Evolutionary conservation across 2,888 invertebrate genomes (phyloP), one percentile per base, ranked within the genome.

Genomic region (Temnothorax unifasciatus): DNA sequence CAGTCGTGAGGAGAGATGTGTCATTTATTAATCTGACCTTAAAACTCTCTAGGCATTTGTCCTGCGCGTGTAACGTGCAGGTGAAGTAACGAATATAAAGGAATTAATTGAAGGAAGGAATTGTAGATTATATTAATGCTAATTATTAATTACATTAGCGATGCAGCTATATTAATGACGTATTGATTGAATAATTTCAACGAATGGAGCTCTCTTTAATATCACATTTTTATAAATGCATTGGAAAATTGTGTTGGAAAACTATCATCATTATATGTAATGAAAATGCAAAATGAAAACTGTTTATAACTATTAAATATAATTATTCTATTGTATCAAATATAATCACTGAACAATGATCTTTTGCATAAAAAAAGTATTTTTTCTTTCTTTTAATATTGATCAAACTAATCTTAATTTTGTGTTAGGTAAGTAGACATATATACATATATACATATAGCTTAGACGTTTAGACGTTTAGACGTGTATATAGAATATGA

Each of bases 11-110:
- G 69, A 83, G 63, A 54, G 82, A 85, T 50, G 66, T 84, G 79
- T 75, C 54, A 85, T 89, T 87, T 90, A 92, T 92, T 86, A 92
- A 93, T 93, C 88, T 89, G 92, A 93, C 93, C 93, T 93, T 91
- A 90, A 92, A 89, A 87, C 85, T 89, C 85, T 89, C 84, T 86
- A 71, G 83, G 83, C 88, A 87, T 84, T 87, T 77, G 87, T 85
- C 83, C 77, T 86, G 84, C 63, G 63, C 71, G 47, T 81, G 74
- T 63, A 77, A 76, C 59, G 64, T 61, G 25, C 75, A 73, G 57
- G 25, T 57, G 25, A 74, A 59, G n/a, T 74, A 44, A 29, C 18
- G 8, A 25, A 41, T 38, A 2, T 74, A 38, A 59, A 59, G 18
- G 8, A 73, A 59, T 11, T 74, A 29, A 29, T 44, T 41, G 18